These are phyloP conservation scores for Caenorhabditis imperialis DNA, from an alignment of 2,888 invertebrate species.

Conservation along the genomic window DNA sequence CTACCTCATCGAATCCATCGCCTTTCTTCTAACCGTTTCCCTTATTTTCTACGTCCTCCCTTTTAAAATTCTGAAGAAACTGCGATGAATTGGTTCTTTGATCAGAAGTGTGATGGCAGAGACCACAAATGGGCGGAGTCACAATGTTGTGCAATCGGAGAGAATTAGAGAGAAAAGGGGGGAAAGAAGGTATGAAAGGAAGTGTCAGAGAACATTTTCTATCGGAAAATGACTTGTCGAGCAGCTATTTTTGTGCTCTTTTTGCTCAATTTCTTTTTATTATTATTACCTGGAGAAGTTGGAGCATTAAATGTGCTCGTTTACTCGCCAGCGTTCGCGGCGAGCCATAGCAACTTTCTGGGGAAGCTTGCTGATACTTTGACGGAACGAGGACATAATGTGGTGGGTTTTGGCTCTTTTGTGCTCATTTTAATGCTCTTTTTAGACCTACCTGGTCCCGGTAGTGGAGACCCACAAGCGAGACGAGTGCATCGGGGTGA, in stretches of 20 bases:
- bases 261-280: too few relatives aligned
- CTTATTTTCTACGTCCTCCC: slow-evolving; percentile 1
- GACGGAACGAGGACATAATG: slow-evolving; percentile 56
- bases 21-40: neutral
- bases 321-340: slow-evolving; percentile 55
- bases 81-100: neutral
- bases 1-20: slow-evolving; percentile 5
- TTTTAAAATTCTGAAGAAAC: neutral
- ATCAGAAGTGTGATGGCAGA: too few relatives aligned
- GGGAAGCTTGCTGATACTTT: slow-evolving; percentile 57
- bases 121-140: slow-evolving; percentile 4
- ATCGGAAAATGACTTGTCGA: neutral
- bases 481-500: slow-evolving; percentile 27
- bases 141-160: neutral
- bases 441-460: slow-evolving; percentile 41
- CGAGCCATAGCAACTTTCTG: slow-evolving; percentile 57
- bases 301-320: slow-evolving; percentile 54
- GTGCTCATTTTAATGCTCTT: too few relatives aligned
- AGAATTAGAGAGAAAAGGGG: neutral
- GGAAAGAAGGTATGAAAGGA: neutral
- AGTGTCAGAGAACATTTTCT: neutral
- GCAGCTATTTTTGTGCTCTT: too few relatives aligned
- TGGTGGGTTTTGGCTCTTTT: slow-evolving; percentile 53
- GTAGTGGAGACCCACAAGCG: slow-evolving; percentile 11
- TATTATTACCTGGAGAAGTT: too few relatives aligned